Percentiles rank a stretch among this genome's conserved stretches.
These are phyloP conservation scores for Zeus faber DNA, from an alignment of 2,113 vertebrate genomes.

Conservation along the genomic window DNA sequence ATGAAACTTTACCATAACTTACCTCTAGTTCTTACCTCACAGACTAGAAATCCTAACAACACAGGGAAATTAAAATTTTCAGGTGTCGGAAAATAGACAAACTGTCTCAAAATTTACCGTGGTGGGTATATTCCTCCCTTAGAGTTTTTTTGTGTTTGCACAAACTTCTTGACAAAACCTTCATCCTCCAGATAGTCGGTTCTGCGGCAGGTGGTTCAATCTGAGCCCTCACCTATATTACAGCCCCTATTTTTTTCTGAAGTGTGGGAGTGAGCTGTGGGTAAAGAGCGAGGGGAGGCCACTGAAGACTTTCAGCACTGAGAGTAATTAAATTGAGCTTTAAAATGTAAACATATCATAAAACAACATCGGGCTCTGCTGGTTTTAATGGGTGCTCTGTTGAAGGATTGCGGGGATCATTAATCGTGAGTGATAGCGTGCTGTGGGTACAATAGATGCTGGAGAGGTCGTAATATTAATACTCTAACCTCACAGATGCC, in stretches of 20 bases:
- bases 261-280: conserved; percentile 38
- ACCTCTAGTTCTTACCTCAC: too few species aligned
- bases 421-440: conserved; percentile 67
- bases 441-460: conserved; percentile 30
- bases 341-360: conserved; percentile 76
- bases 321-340: conserved; percentile 70
- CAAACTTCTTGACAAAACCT: background rate
- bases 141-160: too few species aligned
- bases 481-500: conserved; percentile 9
- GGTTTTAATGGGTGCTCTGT: conserved; percentile 65
- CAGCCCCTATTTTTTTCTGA: conserved; percentile 46
- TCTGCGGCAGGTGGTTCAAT: conserved; percentile 14
- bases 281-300: conserved; percentile 46
- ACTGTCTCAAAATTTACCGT: too few species aligned
- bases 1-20: too few species aligned
- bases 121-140: too few species aligned
- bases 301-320: conserved; percentile 41
- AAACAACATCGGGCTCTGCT: conserved; percentile 70
- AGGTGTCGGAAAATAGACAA: too few species aligned
- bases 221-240: conserved; percentile 37
- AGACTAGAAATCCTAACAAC: too few species aligned
- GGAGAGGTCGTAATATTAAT: conserved; percentile 8
- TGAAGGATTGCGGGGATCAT: conserved; percentile 57
- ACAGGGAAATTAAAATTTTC: too few species aligned
- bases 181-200: background rate